Evolutionary conservation across 2,888 invertebrate genomes (phyloP), one percentile per base, ranked within the genome.

Genomic region (Hyalella azteca): DNA sequence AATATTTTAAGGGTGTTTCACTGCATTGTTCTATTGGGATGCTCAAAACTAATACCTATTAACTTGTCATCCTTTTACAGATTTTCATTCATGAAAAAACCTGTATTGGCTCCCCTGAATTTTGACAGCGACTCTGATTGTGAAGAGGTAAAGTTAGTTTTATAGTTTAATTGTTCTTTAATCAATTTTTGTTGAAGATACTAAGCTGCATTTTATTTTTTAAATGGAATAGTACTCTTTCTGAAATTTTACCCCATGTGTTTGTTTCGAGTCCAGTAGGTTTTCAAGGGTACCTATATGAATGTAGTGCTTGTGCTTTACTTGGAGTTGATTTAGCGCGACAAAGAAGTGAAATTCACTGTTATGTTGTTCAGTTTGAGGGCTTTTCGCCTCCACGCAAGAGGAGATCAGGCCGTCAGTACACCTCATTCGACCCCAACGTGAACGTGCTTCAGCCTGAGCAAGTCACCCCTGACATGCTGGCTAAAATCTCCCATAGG

Each of bases 371-470:
- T 13, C 36, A 66, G 66, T 75, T 75, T 39, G 75, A 75, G 45
- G 75, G 75, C 29, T 75, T 75, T 22, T 45, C 75, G 45, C 45
- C 75, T 15, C 11, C 22, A 5, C 26, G 66, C 19, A 73, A 73
- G 40, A 41, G 22, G 26, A 22, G 75, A 19, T 45, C 41, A 3
- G 26, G 11, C 3, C n/a, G 22, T 2, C 19, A 75, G 41, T 29
- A 19, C 45, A 45, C 75, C 36, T 40, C 75, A 22, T 78, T 79
- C 77, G 79, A 82, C 78, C 82, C 81, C 22, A 82, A 82, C 77
- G 81, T 78, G 0, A 79, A 81, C 29, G 77, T 81, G 3, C 36
- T 76, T 9, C 77, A 77, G 79, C 82, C 82, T 15, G 78, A 81
- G 26, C 66, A 79, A 49, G 73, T 82, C 50, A 82, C 79, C 5